A percentile compares a stretch with the other conserved stretches of the same genome.
Evolutionary conservation across 2,113 vertebrate species (phyloP).

Genomic region (Gallinago jamesoni): DNA sequence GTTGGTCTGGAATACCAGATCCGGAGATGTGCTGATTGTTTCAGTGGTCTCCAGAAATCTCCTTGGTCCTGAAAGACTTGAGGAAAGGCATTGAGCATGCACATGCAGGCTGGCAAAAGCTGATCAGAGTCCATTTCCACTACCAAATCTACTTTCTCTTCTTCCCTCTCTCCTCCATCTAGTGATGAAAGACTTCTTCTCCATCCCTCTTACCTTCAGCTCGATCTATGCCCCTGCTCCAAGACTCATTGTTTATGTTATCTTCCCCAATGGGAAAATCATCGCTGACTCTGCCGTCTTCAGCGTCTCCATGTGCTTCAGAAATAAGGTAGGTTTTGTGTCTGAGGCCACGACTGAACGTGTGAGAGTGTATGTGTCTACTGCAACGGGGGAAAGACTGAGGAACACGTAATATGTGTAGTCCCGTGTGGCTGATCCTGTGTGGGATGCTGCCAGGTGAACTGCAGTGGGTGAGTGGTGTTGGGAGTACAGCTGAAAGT

Average conservation of each 20-base stretch:
- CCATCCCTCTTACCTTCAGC: slow-evolving; percentile 74
- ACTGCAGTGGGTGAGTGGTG: background rate
- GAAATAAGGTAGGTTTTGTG: slow-evolving; percentile 75
- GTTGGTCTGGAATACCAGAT: background rate
- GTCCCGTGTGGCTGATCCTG: background rate
- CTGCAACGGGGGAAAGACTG: background rate
- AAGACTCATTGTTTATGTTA: slow-evolving; percentile 75
- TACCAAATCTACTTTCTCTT: background rate
- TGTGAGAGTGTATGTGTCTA: background rate
- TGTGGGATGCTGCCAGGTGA: background rate
- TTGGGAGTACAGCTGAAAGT: background rate
- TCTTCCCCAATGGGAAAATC: slow-evolving; percentile 80
- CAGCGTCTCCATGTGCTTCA: slow-evolving; percentile 79
- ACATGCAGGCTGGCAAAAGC: background rate
- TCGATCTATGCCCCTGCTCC: slow-evolving; percentile 71
- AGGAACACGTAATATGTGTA: background rate
- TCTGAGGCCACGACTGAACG: background rate
- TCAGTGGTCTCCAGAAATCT: background rate
- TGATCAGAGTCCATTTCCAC: background rate
- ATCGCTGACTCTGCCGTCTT: slow-evolving; percentile 75
- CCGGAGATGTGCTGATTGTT: background rate
- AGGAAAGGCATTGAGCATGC: background rate
- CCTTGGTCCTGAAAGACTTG: background rate
- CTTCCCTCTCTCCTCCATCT: background rate
- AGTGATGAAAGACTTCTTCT: slow-evolving; percentile 72